phyloP scores from a whole-genome alignment of 2,797 vertebrate species.

The Neosilurus hyrtlii region DNA sequence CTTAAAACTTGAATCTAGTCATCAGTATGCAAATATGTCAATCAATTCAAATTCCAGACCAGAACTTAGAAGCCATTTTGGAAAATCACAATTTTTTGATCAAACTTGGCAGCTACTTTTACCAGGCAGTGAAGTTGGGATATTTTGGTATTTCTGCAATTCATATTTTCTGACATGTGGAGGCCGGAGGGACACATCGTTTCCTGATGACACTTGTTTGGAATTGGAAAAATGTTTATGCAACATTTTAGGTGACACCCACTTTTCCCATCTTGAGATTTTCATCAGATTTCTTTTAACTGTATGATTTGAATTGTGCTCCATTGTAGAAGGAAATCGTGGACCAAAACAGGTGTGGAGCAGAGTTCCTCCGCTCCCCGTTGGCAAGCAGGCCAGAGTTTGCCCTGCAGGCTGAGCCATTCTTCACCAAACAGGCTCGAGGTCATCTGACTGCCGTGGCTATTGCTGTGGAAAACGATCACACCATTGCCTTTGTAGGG shows the following conservation, averaged over 20 bases:
- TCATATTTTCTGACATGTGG: too few relatives aligned
- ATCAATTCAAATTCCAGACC: too few relatives aligned
- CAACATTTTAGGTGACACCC: not conserved
- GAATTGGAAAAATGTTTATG: too few relatives aligned
- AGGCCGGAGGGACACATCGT: too few relatives aligned
- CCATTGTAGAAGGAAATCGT: conserved; percentile 64
- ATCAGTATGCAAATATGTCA: too few relatives aligned
- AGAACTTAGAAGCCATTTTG: too few relatives aligned
- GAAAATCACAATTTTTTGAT: too few relatives aligned
- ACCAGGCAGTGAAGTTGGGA: too few relatives aligned
- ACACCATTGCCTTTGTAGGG: conserved; percentile 88
- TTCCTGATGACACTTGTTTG: too few relatives aligned
- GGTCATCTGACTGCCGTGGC: conserved; percentile 79
- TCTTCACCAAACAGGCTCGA: conserved; percentile 65
- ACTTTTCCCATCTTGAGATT: not conserved
- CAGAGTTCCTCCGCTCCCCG: conserved; percentile 82
- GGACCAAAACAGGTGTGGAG: conserved; percentile 68
- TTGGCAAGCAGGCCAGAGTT: conserved; percentile 82
- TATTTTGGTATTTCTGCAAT: too few relatives aligned
- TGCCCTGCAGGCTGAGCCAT: conserved; percentile 60
- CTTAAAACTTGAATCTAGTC: too few relatives aligned
- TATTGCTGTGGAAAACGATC: conserved; percentile 82
- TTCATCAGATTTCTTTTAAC: not conserved
- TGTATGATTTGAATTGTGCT: not conserved
- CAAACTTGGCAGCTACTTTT: too few relatives aligned